These are phyloP conservation scores for Corapipo altera DNA, from an alignment of 2,113 vertebrate species.

Conservation along the genomic window DNA sequence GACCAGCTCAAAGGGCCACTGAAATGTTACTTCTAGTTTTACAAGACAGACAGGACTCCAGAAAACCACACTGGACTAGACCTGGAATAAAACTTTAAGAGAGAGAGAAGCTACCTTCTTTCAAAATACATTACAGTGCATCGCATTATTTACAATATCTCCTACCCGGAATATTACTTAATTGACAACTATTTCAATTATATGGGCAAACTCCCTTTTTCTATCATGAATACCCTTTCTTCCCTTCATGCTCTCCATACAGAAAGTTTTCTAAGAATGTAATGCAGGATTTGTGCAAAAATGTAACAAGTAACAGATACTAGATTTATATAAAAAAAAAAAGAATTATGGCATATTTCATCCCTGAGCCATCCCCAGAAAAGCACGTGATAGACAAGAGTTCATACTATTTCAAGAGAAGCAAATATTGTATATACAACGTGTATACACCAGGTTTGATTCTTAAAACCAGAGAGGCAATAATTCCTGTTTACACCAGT, in stretches of 20 bases:
- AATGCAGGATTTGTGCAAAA: background rate
- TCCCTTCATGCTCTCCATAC: background rate
- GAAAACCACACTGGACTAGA: background rate
- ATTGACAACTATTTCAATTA: background rate
- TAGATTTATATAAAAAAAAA: background rate
- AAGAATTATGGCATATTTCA: background rate
- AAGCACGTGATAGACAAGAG: background rate
- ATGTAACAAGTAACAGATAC: background rate
- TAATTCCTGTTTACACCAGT: background rate
- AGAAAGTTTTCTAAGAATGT: background rate
- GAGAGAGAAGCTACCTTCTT: background rate
- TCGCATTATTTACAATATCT: background rate
- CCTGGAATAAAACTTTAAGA: background rate
- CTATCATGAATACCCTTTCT: background rate
- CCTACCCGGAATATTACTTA: background rate
- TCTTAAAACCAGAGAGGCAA: background rate
- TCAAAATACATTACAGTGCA: background rate
- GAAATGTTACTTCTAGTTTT: background rate
- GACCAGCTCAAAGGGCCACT: background rate
- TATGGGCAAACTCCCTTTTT: background rate
- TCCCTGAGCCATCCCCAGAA: background rate
- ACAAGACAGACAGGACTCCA: background rate
- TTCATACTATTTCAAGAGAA: background rate
- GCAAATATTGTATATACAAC: background rate
- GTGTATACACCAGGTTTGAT: background rate